Evolutionary conservation across 2,113 vertebrate species (phyloP).

Genomic region (Capricornis sumatraensis): DNA sequence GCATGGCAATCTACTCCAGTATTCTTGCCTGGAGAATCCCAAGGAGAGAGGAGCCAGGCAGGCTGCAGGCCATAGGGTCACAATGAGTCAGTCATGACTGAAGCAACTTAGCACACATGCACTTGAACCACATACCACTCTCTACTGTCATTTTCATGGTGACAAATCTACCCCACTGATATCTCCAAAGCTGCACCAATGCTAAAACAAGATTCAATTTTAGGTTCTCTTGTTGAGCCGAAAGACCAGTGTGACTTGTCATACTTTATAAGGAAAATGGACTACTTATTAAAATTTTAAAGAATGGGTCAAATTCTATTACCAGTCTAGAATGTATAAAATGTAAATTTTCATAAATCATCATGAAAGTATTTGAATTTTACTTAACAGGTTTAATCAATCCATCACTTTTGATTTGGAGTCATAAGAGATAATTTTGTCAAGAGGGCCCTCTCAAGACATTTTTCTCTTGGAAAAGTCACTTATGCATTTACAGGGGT

Average conservation of each 20-base stretch:
- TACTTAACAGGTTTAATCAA: neutral
- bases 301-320: neutral
- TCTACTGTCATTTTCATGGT: neutral
- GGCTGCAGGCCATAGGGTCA: neutral
- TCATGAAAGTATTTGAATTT: neutral
- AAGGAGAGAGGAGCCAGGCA: neutral
- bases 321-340: neutral
- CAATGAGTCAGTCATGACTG: neutral
- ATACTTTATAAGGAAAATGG: neutral
- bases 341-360: neutral
- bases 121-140: neutral
- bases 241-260: neutral
- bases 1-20: neutral
- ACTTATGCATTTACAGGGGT: neutral
- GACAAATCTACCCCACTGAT: neutral
- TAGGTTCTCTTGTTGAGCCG: neutral
- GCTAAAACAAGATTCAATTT: neutral
- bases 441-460: neutral
- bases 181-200: neutral
- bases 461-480: neutral
- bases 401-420: neutral
- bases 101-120: neutral
- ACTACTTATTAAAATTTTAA: conserved; percentile 25
- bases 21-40: neutral
- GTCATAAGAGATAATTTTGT: neutral